Conservation (phyloP, 2,113 vertebrate species). For the Gracilinanus agilis region DNA sequence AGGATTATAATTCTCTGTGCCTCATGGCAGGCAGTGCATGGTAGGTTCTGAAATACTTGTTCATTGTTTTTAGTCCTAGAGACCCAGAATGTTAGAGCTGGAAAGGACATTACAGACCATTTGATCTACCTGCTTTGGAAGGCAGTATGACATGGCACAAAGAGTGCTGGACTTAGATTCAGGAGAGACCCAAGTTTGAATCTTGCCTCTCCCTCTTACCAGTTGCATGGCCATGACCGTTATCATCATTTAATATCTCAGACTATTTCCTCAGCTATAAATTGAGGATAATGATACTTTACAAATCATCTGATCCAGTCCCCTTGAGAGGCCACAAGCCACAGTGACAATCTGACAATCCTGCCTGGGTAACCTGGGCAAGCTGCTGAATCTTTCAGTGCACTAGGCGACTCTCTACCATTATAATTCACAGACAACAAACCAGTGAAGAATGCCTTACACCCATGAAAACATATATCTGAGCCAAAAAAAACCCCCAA, state of each 20-base stretch:
- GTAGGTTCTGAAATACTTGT: neutral
- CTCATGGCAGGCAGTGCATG: neutral
- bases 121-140: neutral
- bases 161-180: neutral
- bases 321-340: neutral
- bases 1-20: neutral
- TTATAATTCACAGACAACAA: neutral
- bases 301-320: neutral
- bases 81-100: neutral
- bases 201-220: neutral
- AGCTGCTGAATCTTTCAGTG: neutral
- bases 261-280: neutral
- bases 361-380: neutral
- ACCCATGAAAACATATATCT: neutral
- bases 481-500: neutral
- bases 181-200: neutral
- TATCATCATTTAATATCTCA: neutral
- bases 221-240: neutral
- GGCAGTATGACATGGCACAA: neutral
- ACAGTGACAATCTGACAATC: neutral
- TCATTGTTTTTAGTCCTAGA: neutral
- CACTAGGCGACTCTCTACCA: neutral
- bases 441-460: neutral
- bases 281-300: neutral
- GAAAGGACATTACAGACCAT: neutral